Conservation (phyloP, 2,888 invertebrate genomes). For the Globia sparganii region DNA sequence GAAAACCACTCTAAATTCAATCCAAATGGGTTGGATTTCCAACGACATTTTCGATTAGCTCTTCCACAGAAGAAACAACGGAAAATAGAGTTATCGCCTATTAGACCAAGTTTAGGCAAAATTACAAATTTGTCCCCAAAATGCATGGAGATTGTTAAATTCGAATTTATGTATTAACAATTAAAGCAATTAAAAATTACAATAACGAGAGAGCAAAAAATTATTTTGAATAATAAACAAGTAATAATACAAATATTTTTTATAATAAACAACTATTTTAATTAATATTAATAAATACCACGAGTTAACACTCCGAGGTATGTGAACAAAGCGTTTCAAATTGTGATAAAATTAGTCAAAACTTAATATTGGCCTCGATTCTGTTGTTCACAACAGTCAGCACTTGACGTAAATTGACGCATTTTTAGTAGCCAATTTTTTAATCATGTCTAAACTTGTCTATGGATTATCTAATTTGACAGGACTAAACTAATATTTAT, state of each 20-base stretch:
- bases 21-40: neutral
- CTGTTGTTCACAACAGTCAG: too few species aligned
- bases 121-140: neutral
- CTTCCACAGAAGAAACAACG: neutral
- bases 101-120: neutral
- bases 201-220: constrained; percentile 33
- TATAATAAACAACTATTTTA: neutral
- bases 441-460: too few species aligned
- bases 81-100: too few species aligned
- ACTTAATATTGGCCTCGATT: constrained; percentile 39
- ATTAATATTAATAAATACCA: constrained; percentile 52
- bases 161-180: neutral
- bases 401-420: too few species aligned
- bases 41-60: neutral
- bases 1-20: too few species aligned
- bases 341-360: constrained; percentile 34
- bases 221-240: neutral
- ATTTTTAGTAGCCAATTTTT: too few species aligned
- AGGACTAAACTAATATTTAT: too few species aligned
- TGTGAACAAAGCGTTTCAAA: constrained; percentile 28
- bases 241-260: neutral
- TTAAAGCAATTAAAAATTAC: neutral
- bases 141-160: neutral
- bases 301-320: constrained; percentile 51
- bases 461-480: too few species aligned